Evolutionary conservation across 2,113 vertebrate genomes (phyloP), one percentile per base, ranked within the genome.

Genomic region (Oenanthe melanoleuca): DNA sequence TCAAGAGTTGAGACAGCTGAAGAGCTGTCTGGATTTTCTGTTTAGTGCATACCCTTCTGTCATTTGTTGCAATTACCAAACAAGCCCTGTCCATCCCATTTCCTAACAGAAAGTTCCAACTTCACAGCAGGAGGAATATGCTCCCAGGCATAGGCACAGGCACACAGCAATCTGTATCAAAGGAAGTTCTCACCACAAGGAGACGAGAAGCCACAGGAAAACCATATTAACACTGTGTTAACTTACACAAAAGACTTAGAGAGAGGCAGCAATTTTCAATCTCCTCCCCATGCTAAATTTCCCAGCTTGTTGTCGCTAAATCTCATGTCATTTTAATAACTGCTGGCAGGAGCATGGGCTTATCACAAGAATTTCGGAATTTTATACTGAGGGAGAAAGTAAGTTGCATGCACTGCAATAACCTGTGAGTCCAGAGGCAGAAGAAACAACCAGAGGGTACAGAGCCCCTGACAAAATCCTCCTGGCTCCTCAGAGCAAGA

Each of bases 91-190:
- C 61, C 25, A 14, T 88, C 42, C 29, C 37, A 26, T 40, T 89
- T 90, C 70, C 89, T 90, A 66, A 70, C 37, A 93, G 81, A 72
- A 93, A 90, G 74, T 73, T 83, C 21, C 45, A 83, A 29, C 37
- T 69, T 69, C 63, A 44, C 7, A 86, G 71, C 45, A 90, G 28
- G 40, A 93, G 59, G 18, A 80, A 65, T 45, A 50, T 11, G 37
- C 45, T 93, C 37, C 37, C 61, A 73, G 55, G 40, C 40, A 16
- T 42, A 42, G 40, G 40, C 40, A 42, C 38, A 63, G 75, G 34
- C 79, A 65, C 63, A 87, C 72, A 79, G 37, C 31, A 56, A 67
- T 42, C n/a, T 29, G 7, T 57, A 67, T 53, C 45, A 86, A 92
- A 67, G 61, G 64, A 86, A 63, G 31, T 38, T 83, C 82, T 74